Evolutionary conservation across 2,113 vertebrate species (phyloP).

Genomic region (Amazona vittata): DNA sequence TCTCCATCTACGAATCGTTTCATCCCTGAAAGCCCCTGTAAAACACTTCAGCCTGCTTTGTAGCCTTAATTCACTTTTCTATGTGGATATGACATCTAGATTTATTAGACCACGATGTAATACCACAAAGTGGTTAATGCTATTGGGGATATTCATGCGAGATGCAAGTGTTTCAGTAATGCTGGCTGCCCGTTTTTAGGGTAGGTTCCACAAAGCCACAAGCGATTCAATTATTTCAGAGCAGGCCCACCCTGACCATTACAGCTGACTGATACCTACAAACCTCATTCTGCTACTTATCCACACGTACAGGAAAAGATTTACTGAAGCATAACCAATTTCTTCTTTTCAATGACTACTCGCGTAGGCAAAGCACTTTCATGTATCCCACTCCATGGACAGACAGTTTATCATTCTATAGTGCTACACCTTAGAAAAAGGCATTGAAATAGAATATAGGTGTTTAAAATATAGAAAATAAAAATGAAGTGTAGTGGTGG

Average conservation of each 20-base stretch:
- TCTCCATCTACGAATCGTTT: background rate
- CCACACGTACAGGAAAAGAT: background rate
- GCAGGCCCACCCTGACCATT: background rate
- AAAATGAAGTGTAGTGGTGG: background rate
- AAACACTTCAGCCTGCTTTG: background rate
- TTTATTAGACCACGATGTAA: slow-evolving; percentile 28
- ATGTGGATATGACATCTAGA: background rate
- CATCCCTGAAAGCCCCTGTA: background rate
- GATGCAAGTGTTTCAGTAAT: background rate
- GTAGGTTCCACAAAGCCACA: background rate
- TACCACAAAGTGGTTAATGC: slow-evolving; percentile 1
- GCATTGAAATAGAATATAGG: background rate
- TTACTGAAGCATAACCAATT: background rate
- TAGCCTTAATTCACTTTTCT: background rate
- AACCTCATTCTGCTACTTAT: background rate
- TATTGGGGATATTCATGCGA: background rate
- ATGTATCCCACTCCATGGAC: background rate
- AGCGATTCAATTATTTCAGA: background rate
- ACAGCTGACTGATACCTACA: background rate
- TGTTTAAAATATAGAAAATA: background rate
- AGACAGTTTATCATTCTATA: background rate
- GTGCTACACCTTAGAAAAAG: background rate
- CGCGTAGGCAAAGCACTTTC: background rate
- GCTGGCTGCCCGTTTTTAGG: background rate
- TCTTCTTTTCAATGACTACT: background rate